phyloP scores from a whole-genome alignment of 2,797 vertebrate species.

The Pseudomugil gertrudae region DNA sequence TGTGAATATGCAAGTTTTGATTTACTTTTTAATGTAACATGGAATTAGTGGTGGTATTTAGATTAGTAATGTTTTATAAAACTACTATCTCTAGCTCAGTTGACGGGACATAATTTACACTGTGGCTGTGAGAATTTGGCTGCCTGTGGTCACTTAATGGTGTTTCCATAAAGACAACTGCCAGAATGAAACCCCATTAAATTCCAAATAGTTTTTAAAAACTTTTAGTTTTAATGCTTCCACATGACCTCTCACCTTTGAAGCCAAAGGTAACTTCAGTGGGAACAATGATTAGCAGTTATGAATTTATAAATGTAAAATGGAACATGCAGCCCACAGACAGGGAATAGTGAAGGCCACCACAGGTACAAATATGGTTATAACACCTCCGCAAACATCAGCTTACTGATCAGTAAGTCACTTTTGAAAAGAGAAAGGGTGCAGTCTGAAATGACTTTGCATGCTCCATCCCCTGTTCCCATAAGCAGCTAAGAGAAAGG shows the following conservation, averaged over 20 bases:
- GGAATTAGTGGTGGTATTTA: neutral
- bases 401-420: constrained; percentile 57
- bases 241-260: neutral
- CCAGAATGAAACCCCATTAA: constrained; percentile 28
- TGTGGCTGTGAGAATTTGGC: neutral
- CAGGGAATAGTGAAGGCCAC: constrained; percentile 55
- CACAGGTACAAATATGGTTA: constrained; percentile 61
- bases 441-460: constrained; percentile 62
- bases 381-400: constrained; percentile 38
- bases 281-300: constrained; percentile 39
- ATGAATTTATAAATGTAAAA: constrained; percentile 38
- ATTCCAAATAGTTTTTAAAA: constrained; percentile 12
- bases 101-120: neutral
- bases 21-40: neutral
- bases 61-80: neutral
- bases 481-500: constrained; percentile 45
- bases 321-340: constrained; percentile 71
- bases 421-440: constrained; percentile 65
- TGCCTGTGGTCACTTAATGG: constrained; percentile 21
- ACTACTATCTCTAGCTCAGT: neutral
- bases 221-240: constrained; percentile 6
- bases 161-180: neutral
- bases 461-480: constrained; percentile 50
- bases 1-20: neutral
- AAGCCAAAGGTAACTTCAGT: constrained; percentile 5